Evolutionary conservation across 1,140 invertebrate genomes (phyloP).

Genomic region (Meloidogyne hapla): DNA sequence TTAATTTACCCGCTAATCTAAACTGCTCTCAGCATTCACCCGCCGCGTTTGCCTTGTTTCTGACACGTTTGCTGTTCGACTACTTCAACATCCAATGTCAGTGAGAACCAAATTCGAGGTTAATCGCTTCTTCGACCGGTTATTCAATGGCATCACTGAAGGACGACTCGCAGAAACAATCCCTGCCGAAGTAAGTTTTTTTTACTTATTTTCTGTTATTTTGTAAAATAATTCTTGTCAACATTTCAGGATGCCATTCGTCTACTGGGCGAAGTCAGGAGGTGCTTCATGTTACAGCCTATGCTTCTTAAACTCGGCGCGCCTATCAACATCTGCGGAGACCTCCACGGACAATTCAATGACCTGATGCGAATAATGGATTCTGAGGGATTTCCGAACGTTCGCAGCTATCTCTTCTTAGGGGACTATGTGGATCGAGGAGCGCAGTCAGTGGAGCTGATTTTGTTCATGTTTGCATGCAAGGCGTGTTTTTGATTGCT

Average conservation of each 20-base stretch:
- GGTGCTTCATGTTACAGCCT: neutral
- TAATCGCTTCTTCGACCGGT: neutral
- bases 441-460: slow-evolving; percentile 32
- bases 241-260: neutral
- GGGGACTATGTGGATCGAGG: slow-evolving; percentile 43
- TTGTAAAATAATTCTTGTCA: neutral
- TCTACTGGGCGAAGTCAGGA: neutral
- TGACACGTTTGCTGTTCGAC: too few relatives aligned
- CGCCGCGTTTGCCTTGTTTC: too few relatives aligned
- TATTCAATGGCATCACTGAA: neutral
- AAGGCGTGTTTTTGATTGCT: slow-evolving; percentile 15
- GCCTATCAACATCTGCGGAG: slow-evolving; percentile 66
- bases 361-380: slow-evolving; percentile 66
- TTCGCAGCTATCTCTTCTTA: neutral
- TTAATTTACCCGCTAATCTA: too few relatives aligned
- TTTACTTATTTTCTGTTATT: neutral
- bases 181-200: neutral
- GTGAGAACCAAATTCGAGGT: neutral
- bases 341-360: slow-evolving; percentile 68
- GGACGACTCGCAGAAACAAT: neutral
- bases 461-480: slow-evolving; percentile 19
- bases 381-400: neutral
- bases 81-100: too few relatives aligned
- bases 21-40: too few relatives aligned
- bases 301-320: slow-evolving; percentile 59